Conservation (phyloP, 2,888 invertebrate species). For the Germaria angustata region DNA sequence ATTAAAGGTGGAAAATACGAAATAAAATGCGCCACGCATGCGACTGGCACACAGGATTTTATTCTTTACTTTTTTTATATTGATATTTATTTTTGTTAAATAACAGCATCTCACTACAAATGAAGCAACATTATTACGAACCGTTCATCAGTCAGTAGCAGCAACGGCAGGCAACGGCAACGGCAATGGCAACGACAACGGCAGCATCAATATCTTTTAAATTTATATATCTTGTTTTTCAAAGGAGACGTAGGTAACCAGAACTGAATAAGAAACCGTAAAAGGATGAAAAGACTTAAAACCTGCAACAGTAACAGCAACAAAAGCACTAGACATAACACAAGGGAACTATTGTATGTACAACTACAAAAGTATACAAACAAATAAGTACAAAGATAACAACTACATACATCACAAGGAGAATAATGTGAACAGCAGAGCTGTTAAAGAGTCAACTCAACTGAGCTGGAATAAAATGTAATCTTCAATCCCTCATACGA, state of each 20-base stretch:
- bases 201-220: constrained; percentile 9
- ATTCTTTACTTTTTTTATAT: background rate
- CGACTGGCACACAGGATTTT: constrained; percentile 62
- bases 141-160: constrained; percentile 23
- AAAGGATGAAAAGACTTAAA: constrained; percentile 58
- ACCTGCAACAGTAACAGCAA: constrained; percentile 45
- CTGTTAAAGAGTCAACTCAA: background rate
- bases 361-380: constrained; percentile 33
- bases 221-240: background rate
- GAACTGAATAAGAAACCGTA: constrained; percentile 55
- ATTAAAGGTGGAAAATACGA: constrained; percentile 70
- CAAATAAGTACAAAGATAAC: constrained; percentile 8
- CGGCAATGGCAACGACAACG: constrained; percentile 11
- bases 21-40: constrained; percentile 68
- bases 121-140: constrained; percentile 57
- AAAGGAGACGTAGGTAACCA: background rate
- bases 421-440: constrained; percentile 2
- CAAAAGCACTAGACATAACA: constrained; percentile 46
- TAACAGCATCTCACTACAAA: constrained; percentile 52
- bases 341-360: constrained; percentile 56
- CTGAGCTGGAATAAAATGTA: background rate
- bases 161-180: constrained; percentile 21
- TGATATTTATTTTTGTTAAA: background rate
- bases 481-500: too few relatives aligned
- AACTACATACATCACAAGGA: constrained; percentile 4